Evolutionary conservation across 2,797 vertebrate genomes (phyloP).

Genomic region (Brachymystax lenok): DNA sequence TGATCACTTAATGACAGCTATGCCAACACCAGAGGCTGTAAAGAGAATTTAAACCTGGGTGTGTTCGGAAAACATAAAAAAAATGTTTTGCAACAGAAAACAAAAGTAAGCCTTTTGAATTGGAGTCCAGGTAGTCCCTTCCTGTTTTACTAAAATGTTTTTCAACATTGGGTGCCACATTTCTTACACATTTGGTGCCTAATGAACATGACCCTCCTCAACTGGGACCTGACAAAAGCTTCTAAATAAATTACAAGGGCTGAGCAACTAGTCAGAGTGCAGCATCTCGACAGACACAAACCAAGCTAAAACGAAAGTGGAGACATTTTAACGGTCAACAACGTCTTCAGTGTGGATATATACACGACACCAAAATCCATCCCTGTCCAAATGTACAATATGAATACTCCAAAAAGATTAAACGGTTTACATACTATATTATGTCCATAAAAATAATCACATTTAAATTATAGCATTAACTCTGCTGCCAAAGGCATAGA

Average conservation of each 20-base stretch:
- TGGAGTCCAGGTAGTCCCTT: not conserved
- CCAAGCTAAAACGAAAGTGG: constrained; percentile 31
- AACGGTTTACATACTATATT: constrained; percentile 69
- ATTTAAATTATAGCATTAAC: constrained; percentile 71
- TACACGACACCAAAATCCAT: constrained; percentile 40
- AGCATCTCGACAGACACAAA: constrained; percentile 42
- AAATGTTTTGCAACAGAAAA: not conserved
- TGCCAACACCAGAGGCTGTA: constrained; percentile 21
- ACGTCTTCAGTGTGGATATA: constrained; percentile 63
- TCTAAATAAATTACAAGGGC: constrained; percentile 64
- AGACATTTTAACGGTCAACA: constrained; percentile 39
- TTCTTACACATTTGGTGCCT: not conserved
- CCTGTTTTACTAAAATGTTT: not conserved
- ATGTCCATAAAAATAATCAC: constrained; percentile 70
- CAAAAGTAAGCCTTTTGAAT: not conserved
- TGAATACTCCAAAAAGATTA: constrained; percentile 55
- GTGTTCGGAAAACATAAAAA: not conserved
- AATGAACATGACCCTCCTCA: constrained; percentile 5
- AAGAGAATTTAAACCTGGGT: constrained; percentile 31
- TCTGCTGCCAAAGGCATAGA: constrained; percentile 49
- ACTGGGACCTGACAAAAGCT: constrained; percentile 34
- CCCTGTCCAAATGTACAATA: constrained; percentile 64
- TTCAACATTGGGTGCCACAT: no score
- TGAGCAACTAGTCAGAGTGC: constrained; percentile 47
- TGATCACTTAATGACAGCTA: constrained; percentile 24